phyloP scores from a whole-genome alignment of 2,113 vertebrate species.

The Etheostoma spectabile region DNA sequence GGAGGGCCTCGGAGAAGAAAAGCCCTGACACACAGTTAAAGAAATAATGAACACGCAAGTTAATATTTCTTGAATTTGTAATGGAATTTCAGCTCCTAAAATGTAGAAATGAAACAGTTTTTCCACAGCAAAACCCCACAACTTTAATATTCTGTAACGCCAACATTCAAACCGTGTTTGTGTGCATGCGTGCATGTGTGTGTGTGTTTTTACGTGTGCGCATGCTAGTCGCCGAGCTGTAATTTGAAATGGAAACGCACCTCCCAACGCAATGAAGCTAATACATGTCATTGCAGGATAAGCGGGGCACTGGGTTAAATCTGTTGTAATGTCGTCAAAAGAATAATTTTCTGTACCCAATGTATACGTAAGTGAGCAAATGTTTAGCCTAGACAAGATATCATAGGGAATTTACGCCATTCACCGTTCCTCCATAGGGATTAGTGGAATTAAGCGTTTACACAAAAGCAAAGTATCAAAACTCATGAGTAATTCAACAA shows the following conservation, averaged over 20 bases:
- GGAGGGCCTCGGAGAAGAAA: conserved; percentile 49
- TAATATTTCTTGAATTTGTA: conserved; percentile 45
- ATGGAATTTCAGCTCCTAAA: conserved; percentile 3
- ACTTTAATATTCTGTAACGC: neutral
- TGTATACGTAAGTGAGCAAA: conserved; percentile 82
- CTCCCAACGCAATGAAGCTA: conserved; percentile 66
- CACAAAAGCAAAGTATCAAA: conserved; percentile 80
- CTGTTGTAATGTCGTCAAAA: conserved; percentile 79
- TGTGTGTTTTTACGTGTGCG: conserved; percentile 13
- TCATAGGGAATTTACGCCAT: conserved; percentile 82
- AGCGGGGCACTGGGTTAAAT: conserved; percentile 77
- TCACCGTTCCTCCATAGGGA: conserved; percentile 76
- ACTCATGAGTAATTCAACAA: conserved; percentile 84
- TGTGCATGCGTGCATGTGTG: neutral
- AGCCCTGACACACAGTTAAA: conserved; percentile 38
- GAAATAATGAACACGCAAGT: conserved; percentile 59
- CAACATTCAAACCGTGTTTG: neutral
- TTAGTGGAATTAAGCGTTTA: conserved; percentile 79
- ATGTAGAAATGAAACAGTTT: neutral
- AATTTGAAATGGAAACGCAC: conserved; percentile 79
- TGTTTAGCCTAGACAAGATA: conserved; percentile 78
- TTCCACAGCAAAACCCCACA: neutral
- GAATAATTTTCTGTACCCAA: conserved; percentile 79
- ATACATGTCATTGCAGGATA: conserved; percentile 72
- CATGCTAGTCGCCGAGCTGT: conserved; percentile 32